These are phyloP conservation scores for Chamaetylas fuelleborni DNA, from an alignment of 2,113 vertebrate genomes.

Conservation along the genomic window DNA sequence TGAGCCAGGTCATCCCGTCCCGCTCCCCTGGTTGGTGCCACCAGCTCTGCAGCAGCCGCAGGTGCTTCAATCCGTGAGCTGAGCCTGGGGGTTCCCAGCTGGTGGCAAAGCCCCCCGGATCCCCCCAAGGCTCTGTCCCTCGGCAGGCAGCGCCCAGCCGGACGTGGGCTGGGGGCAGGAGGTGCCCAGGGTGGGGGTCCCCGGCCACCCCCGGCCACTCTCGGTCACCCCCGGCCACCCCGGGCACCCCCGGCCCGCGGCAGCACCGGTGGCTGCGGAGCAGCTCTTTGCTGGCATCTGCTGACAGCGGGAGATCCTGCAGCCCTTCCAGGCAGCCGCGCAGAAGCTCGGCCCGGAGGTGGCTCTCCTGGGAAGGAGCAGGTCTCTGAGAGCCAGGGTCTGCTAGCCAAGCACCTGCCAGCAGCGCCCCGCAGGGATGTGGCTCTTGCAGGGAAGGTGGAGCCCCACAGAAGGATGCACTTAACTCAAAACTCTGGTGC, in stretches of 20 bases:
- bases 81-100: neutral
- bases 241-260: neutral
- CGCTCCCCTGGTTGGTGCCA: fast-evolving
- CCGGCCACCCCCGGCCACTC: neutral
- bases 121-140: no score
- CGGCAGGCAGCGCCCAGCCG: neutral
- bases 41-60: neutral
- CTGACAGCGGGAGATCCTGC: neutral
- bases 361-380: neutral
- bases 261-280: neutral
- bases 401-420: neutral
- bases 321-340: fast-evolving
- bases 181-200: neutral
- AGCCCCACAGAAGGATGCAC: neutral
- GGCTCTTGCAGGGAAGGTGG: neutral
- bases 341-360: fast-evolving
- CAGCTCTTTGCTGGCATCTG: conserved; percentile 63
- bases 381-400: neutral
- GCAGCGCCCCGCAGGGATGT: neutral
- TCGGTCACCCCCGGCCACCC: no score
- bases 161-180: neutral
- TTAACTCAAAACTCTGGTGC: neutral
- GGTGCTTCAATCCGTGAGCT: fast-evolving
- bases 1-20: fast-evolving
- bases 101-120: neutral